phyloP scores from a whole-genome alignment of 2,797 vertebrate genomes.

The Poecilia picta region DNA sequence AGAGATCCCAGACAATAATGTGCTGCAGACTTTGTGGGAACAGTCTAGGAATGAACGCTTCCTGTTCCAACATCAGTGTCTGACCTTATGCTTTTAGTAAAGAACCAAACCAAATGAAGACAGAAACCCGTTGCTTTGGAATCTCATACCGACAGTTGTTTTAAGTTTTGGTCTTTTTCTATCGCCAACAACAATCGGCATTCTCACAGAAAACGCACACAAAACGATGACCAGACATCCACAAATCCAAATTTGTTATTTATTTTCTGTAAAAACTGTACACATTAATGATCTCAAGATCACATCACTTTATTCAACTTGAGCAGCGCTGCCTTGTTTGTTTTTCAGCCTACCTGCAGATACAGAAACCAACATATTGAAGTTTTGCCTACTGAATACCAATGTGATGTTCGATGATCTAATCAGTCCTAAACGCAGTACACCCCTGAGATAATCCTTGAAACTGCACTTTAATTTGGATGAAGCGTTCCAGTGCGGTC shows the following conservation, averaged over 20 bases:
- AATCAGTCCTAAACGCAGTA: neutral
- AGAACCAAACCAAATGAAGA: neutral
- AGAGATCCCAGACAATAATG: neutral
- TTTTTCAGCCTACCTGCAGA: neutral
- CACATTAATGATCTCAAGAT: neutral
- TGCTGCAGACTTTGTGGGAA: neutral
- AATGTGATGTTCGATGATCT: neutral
- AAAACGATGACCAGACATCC: neutral
- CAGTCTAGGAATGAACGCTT: neutral
- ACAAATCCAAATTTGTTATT: neutral
- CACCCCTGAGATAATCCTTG: slow-evolving; percentile 23
- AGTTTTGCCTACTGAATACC: neutral
- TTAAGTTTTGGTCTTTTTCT: neutral
- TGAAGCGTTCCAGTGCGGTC: slow-evolving; percentile 11
- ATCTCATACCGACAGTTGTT: neutral
- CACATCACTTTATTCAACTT: neutral
- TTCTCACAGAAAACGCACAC: neutral
- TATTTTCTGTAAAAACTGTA: neutral
- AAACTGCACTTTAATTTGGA: neutral
- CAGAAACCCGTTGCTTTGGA: neutral
- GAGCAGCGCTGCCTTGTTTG: neutral
- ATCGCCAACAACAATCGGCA: neutral
- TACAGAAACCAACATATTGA: neutral
- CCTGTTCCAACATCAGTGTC: neutral
- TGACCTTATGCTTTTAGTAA: neutral